Evolutionary conservation across 2,888 invertebrate genomes (phyloP).

Genomic region (Drosophila nr. perissopoda): DNA sequence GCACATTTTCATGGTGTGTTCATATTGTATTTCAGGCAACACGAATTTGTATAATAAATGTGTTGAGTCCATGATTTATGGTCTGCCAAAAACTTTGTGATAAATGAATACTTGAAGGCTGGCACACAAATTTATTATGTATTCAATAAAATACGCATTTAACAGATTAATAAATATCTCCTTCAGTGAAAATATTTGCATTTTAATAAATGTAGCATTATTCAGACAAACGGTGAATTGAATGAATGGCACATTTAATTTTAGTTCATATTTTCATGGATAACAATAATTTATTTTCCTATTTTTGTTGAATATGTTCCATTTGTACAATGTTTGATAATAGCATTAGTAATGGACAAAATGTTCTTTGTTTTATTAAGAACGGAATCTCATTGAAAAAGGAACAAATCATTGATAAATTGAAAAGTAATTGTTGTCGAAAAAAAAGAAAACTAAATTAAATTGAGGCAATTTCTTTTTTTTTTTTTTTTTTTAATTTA

Average conservation of each 20-base stretch:
- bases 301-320: too few species aligned
- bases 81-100: constrained; percentile 32
- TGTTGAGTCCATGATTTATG: constrained; percentile 39
- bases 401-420: neutral
- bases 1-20: constrained; percentile 6
- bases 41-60: constrained; percentile 29
- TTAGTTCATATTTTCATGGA: neutral
- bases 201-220: constrained; percentile 4
- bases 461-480: too few species aligned
- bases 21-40: constrained; percentile 17
- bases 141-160: constrained; percentile 40
- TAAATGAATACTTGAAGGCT: constrained; percentile 34
- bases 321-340: neutral
- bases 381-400: neutral
- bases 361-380: neutral
- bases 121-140: constrained; percentile 32
- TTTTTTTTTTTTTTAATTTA: too few species aligned
- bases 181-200: constrained; percentile 10
- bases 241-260: neutral
- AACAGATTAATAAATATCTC: constrained; percentile 31
- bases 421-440: neutral
- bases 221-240: neutral
- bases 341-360: neutral
- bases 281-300: neutral
- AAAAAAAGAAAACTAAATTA: too few species aligned